phyloP scores from a whole-genome alignment of 2,113 vertebrate genomes.

The Dryoscopus gambensis region DNA sequence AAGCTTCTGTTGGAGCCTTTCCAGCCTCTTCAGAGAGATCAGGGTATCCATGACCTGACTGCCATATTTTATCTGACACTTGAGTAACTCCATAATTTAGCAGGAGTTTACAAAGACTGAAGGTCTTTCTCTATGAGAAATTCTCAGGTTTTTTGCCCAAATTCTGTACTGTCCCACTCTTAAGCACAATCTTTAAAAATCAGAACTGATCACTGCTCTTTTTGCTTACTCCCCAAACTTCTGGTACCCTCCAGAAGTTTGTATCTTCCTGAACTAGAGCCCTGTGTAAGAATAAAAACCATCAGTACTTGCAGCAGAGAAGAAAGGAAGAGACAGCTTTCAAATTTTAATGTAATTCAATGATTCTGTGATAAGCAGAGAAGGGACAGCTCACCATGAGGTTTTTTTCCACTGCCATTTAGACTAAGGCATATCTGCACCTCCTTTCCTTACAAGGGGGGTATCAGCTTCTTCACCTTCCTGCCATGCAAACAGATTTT shows the following conservation, averaged over 20 bases:
- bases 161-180: background rate
- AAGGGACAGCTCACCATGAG: background rate
- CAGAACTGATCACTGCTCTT: background rate
- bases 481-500: background rate
- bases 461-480: background rate
- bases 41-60: background rate
- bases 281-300: background rate
- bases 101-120: background rate
- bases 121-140: background rate
- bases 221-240: background rate
- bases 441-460: background rate
- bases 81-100: background rate
- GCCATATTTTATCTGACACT: background rate
- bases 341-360: background rate
- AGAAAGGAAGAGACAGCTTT: background rate
- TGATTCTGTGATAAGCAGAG: background rate
- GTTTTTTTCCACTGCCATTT: background rate
- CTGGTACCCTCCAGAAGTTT: background rate
- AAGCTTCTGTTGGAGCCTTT: background rate
- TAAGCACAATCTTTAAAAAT: background rate
- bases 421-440: background rate
- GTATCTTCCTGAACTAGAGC: background rate
- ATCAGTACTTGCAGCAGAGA: background rate
- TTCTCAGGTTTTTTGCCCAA: accelerated
- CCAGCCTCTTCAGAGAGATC: background rate